Base-by-base conservation (phyloP, 2,888 invertebrate genomes). In the Axea sp. region DNA sequence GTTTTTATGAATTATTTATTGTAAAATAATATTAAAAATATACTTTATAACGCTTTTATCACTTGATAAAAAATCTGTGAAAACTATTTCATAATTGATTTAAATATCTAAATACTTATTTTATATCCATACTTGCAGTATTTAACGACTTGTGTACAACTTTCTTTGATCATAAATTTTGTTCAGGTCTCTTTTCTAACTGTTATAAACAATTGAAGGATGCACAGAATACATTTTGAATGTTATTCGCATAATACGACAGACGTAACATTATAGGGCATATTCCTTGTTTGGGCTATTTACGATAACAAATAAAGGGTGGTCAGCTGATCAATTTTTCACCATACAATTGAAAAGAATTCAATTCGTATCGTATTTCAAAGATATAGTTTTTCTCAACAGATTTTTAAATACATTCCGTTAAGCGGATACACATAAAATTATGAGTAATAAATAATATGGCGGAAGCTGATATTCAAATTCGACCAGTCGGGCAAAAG, bases 181-280 rank as follows among this genome's bases (percentile, higher is more conserved):
- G n/a, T n/a, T n/a, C n/a, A n/a, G n/a, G n/a, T n/a, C n/a, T n/a
- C n/a, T n/a, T n/a, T n/a, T n/a, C 31, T 11, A 9, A 22, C 30
- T 55, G 62, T 67, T 9, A 73, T 69, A 53, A 72, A 82, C 83
- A 62, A 78, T 75, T 73, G 43, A 33, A 24, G 15, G 51, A 60
- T 28, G 59, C 68, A 60, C 30, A 35, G 35, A 19, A 19, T 35
- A 17, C 33, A 11, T 35, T 35, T 19, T 1, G 31, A 17, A 33
- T n/a, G 24, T 22, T 57, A 24, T 37, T 53, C 28, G 37, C 17
- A 19, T 19, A 17, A 53, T 3, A 17, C 28, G 53, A 17, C 37
- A 57, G 51, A 35, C 37, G 35, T 28, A 41, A 41, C 31, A 22
- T 41, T 19, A 17, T 3, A 6, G 35, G 28, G 4, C 28, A 17